These are phyloP conservation scores for Solenopsis fugax DNA, from an alignment of 1,140 invertebrate species.

Conservation along the genomic window DNA sequence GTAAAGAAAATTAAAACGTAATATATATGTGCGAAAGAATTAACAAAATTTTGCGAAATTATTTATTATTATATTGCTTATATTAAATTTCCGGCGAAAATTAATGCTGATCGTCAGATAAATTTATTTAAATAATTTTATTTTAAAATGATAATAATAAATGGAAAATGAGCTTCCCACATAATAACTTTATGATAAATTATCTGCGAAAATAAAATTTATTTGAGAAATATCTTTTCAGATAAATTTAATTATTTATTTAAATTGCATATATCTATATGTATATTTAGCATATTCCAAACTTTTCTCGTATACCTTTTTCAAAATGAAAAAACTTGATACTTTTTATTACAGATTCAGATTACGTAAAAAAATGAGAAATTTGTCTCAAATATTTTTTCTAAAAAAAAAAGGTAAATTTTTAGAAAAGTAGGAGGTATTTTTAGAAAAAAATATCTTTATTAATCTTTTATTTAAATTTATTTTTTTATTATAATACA, in stretches of 20 bases:
- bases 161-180: background rate
- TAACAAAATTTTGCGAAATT: background rate
- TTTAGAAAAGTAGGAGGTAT: no score
- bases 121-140: constrained; percentile 28
- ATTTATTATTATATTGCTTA: constrained; percentile 1
- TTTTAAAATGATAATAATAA: background rate
- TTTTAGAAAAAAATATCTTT: no score
- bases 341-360: no score
- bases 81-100: constrained; percentile 10
- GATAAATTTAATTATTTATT: background rate
- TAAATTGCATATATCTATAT: background rate
- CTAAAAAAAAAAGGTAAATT: no score
- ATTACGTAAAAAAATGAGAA: no score
- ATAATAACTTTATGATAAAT: constrained; percentile 3
- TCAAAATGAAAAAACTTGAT: no score
- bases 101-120: background rate
- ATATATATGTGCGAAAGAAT: background rate
- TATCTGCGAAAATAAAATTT: background rate
- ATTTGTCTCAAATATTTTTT: no score
- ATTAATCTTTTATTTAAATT: no score
- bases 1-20: background rate
- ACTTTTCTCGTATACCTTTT: no score
- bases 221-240: background rate
- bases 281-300: no score
- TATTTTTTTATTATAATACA: no score